Base-by-base conservation (phyloP, 2,113 vertebrate genomes). In the Eulemur rufifrons region DNA sequence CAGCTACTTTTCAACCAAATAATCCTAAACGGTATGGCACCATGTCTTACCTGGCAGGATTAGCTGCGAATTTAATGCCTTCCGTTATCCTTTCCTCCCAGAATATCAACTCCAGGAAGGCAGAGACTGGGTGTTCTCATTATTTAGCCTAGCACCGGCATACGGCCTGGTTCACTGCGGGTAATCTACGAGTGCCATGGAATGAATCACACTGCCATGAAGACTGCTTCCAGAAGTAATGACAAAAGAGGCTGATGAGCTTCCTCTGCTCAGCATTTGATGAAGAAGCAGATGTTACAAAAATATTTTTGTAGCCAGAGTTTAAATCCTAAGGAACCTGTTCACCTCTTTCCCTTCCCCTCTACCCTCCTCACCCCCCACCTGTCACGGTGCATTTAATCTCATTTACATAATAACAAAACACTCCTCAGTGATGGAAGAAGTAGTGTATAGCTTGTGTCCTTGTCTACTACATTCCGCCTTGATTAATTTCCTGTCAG, bases 401-500 rank as follows among this genome's bases (percentile, higher is more conserved):
- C 50, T 83, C 37, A 86, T 94, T 84, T 77, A 61, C 50, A 83
- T 69, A 86, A 97, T 50, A 95, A 95, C 80, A 76, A 71, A 93
- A 61, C 17, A 54, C 25, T 17, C 32, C 17, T n/a, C 47, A 32
- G 42, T 6, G 69, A 92, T 0, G 18, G 89, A 91, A 73, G 66
- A 59, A 73, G 91, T 77, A 61, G 56, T 37, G 74, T 14, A 54
- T 54, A 54, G 74, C 52, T 85, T 83, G 50, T 71, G 54, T 45
- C 47, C 47, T 83, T 88, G 82, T 78, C 86, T 83, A 87, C 83
- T 74, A 27, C 0, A 0, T 42, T 80, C 61, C 17, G 52, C 21
- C 10, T 54, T 89, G 66, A 97, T 97, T 91, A 74, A 95, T 90
- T 95, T 98, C 86, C 52, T 86, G 88, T 54, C 86, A 92, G 74